Evolutionary conservation across 2,888 invertebrate genomes (phyloP).

Genomic region (Toxonevra muliebris): DNA sequence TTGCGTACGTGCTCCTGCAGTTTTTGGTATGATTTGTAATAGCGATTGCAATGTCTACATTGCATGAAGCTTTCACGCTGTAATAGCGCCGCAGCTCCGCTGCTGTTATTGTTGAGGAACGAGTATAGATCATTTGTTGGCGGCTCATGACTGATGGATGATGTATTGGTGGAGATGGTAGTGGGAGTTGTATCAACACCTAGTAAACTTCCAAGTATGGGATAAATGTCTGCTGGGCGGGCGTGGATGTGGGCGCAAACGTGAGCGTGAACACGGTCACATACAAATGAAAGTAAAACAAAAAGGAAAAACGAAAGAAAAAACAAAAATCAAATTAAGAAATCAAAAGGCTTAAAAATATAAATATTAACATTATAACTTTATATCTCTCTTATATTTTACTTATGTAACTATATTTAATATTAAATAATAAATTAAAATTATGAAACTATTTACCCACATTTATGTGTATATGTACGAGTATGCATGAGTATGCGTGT

Average conservation of each 20-base stretch:
- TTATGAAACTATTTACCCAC: constrained; percentile 25
- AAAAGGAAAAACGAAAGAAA: constrained; percentile 34
- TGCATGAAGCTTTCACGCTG: constrained; percentile 57
- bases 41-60: constrained; percentile 62
- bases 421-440: constrained; percentile 21
- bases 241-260: not conserved
- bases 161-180: constrained; percentile 23
- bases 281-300: constrained; percentile 9
- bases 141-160: constrained; percentile 19
- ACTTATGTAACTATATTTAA: constrained; percentile 17
- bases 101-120: constrained; percentile 32
- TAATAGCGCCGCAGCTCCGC: constrained; percentile 33
- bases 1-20: constrained; percentile 62
- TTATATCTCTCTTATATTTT: not conserved
- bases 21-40: constrained; percentile 60
- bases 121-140: constrained; percentile 24
- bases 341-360: constrained; percentile 30
- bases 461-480: constrained; percentile 2
- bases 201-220: constrained; percentile 62
- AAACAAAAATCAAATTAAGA: constrained; percentile 28
- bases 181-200: constrained; percentile 43
- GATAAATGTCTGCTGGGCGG: constrained; percentile 58
- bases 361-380: constrained; percentile 4
- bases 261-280: too few relatives aligned
- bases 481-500: constrained; percentile 13